Percentiles rank a stretch among this genome's conserved stretches.
phyloP scores from a whole-genome alignment of 2,113 vertebrate species.

The Glaucidium brasilianum region DNA sequence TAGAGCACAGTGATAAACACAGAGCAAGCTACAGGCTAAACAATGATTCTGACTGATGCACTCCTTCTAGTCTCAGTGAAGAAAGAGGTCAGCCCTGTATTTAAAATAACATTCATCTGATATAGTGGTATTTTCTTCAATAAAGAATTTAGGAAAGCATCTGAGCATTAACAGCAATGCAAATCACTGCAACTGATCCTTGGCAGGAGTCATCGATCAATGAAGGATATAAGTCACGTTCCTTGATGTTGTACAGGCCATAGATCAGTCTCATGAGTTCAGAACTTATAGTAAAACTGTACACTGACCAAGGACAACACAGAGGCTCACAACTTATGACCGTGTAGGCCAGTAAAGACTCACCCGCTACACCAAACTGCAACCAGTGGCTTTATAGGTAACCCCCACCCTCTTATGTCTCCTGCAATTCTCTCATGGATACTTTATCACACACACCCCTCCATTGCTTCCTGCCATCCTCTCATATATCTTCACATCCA shows the following conservation, averaged over 20 bases:
- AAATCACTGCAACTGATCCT: not conserved
- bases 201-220: not conserved
- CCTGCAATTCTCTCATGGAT: not conserved
- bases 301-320: not conserved
- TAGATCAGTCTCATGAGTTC: not conserved
- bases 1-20: not conserved
- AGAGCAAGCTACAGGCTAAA: not conserved
- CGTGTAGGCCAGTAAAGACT: not conserved
- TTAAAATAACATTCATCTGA: not conserved
- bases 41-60: not conserved
- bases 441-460: not conserved
- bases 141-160: not conserved
- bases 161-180: not conserved
- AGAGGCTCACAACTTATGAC: not conserved
- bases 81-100: not conserved
- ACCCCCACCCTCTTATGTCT: not conserved
- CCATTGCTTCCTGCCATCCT: not conserved
- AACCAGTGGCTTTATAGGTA: not conserved
- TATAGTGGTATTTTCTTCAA: not conserved
- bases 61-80: not conserved
- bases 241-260: not conserved
- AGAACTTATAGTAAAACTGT: not conserved
- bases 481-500: not conserved
- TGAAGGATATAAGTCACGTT: not conserved
- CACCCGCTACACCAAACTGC: not conserved